Conservation (phyloP, 2,888 invertebrate species). For the Alviniconcha strummeri region DNA sequence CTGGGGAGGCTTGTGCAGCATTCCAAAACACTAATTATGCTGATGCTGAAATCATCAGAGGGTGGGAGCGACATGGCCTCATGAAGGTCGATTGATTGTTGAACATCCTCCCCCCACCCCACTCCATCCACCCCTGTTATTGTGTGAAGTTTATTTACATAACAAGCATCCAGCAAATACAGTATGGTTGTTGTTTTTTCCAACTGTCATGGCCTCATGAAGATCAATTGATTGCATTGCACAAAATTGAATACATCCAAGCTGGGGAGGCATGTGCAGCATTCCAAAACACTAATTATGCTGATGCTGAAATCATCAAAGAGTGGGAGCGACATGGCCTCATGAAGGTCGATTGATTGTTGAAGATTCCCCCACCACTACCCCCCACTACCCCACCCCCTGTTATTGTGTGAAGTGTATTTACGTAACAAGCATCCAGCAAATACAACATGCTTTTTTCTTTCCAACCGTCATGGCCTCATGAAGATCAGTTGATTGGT, state of each 20-base stretch:
- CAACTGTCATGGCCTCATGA: not conserved
- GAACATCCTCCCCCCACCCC: too few relatives aligned
- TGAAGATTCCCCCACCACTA: not conserved
- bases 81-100: slow-evolving; percentile 13
- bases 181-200: not conserved
- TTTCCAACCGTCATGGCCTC: not conserved
- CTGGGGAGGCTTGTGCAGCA: slow-evolving; percentile 39
- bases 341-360: slow-evolving; percentile 12
- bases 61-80: slow-evolving; percentile 47
- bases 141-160: not conserved
- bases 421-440: not conserved
- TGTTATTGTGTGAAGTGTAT: not conserved
- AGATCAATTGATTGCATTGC: slow-evolving; percentile 29
- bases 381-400: not conserved
- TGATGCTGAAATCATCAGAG: slow-evolving; percentile 53
- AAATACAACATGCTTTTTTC: not conserved
- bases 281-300: slow-evolving; percentile 46
- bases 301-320: slow-evolving; percentile 51
- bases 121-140: not conserved
- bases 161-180: not conserved
- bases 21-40: slow-evolving; percentile 46
- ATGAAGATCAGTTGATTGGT: not conserved
- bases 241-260: slow-evolving; percentile 40
- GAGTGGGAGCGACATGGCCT: slow-evolving; percentile 49
- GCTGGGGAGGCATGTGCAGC: slow-evolving; percentile 39